Evolutionary conservation across 1,140 invertebrate genomes (phyloP), one percentile per base, ranked within the genome.

Genomic region (Microplitis mediator): DNA sequence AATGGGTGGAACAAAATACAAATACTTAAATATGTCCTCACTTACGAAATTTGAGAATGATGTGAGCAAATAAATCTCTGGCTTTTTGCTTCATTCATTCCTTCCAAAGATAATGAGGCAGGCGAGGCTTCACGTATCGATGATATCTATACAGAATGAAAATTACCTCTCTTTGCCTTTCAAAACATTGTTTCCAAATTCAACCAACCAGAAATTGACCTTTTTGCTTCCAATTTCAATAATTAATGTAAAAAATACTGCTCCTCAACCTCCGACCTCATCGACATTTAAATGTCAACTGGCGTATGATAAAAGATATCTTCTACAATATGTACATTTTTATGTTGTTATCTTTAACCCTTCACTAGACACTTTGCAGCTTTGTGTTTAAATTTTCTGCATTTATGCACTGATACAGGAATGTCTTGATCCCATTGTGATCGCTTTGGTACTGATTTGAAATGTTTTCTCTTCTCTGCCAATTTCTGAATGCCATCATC

Each of bases 171-270:
- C 14, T 13, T 4, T 11, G 67, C 71, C 4, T 73, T 70, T 54
- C 6, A 56, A 3, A 16, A 23, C 8, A 69, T 75, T n/a, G n/a
- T 35, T 11, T 36, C 32, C 11, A 13, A 36, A 35, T 75, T 69
- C n/a, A 66, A 62, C n/a, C 0, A 32, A 13, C 72, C 74, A 4
- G 54, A 76, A 14, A 73, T 82, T 11, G 76, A 82, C 74, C 56
- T 82, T 6, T 81, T 81, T 65, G 78, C 81, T 9, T 74, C 74
- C 8, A 66, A 71, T 31, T 13, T 4, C 4, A 80, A 81, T 67
- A 51, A 71, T 4, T 79, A 81, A 77, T 78, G 76, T 52, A 6
- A 66, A 11, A 60, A n/a, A 8, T 82, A 74, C 60, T 70, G 78
- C 16, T 79, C 80, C 4, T 82, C n/a, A n/a, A n/a, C n/a, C n/a